Conservation (phyloP, 2,797 vertebrate species). For the Esox lucius region DNA sequence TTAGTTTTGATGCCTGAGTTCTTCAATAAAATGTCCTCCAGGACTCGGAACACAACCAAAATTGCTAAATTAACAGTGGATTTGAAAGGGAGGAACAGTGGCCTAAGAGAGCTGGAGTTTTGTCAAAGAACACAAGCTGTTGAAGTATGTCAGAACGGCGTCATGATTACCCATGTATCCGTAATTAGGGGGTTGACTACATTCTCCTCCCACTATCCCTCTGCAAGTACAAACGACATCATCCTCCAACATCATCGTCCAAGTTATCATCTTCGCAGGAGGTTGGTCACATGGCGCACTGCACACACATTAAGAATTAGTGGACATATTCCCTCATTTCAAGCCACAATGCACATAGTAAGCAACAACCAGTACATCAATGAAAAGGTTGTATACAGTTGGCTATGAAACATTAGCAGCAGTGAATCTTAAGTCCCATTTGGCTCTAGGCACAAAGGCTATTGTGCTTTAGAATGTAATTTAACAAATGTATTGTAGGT, state of each 20-base stretch:
- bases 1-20: no score
- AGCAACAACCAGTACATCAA: background rate
- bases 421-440: background rate
- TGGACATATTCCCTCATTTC: conserved; percentile 16
- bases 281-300: conserved; percentile 15
- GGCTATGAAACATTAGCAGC: background rate
- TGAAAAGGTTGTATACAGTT: background rate
- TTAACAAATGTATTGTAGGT: background rate
- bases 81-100: no score
- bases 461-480: background rate
- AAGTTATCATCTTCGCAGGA: conserved; percentile 31
- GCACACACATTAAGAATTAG: conserved; percentile 57
- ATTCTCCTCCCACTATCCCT: conserved; percentile 31
- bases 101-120: background rate
- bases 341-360: background rate
- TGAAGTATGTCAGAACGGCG: background rate
- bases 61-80: background rate
- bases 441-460: background rate
- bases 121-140: background rate
- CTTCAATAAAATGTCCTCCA: no score
- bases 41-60: background rate
- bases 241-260: conserved; percentile 25
- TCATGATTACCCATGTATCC: conserved; percentile 20
- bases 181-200: conserved; percentile 46
- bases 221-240: conserved; percentile 57